Percentiles rank a stretch among this genome's conserved stretches.
Conservation (phyloP, 2,888 invertebrate species). For the Dorcus hopei region DNA sequence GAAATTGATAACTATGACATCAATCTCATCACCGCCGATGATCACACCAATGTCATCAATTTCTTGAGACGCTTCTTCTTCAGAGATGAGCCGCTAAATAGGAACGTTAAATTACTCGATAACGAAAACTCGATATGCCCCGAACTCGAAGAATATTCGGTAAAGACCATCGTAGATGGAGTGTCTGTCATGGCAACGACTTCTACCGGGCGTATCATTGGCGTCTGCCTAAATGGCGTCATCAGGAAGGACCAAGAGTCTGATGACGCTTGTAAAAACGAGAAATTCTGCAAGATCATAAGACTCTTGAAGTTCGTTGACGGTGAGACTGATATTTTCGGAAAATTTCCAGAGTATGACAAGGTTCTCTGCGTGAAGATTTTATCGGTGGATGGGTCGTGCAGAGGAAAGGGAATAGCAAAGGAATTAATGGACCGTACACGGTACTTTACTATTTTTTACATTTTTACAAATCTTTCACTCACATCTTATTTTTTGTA, state of each 20-base stretch:
- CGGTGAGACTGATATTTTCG: constrained; percentile 55
- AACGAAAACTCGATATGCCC: constrained; percentile 58
- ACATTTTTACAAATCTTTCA: neutral
- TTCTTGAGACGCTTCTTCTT: constrained; percentile 64
- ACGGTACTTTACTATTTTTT: constrained; percentile 49
- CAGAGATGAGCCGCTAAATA: constrained; percentile 69
- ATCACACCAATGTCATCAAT: constrained; percentile 52
- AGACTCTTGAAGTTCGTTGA: constrained; percentile 59
- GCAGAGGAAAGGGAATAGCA: constrained; percentile 66
- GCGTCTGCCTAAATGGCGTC: constrained; percentile 44
- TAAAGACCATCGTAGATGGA: constrained; percentile 56
- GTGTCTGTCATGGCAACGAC: constrained; percentile 63
- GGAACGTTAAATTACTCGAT: constrained; percentile 59
- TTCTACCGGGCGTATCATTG: constrained; percentile 54
- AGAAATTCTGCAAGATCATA: constrained; percentile 64
- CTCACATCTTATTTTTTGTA: no score
- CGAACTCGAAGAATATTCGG: constrained; percentile 64
- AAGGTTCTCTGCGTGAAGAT: constrained; percentile 62
- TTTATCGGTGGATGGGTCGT: constrained; percentile 63
- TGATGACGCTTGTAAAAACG: constrained; percentile 54
- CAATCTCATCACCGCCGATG: constrained; percentile 47
- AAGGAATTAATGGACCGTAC: constrained; percentile 60
- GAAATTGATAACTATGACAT: constrained; percentile 46
- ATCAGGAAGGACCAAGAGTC: constrained; percentile 46
- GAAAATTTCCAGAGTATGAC: constrained; percentile 55